A percentile compares a stretch with the other conserved stretches of the same genome.
phyloP scores from a whole-genome alignment of 2,888 invertebrate species.

The Seladonia tumulorum region DNA sequence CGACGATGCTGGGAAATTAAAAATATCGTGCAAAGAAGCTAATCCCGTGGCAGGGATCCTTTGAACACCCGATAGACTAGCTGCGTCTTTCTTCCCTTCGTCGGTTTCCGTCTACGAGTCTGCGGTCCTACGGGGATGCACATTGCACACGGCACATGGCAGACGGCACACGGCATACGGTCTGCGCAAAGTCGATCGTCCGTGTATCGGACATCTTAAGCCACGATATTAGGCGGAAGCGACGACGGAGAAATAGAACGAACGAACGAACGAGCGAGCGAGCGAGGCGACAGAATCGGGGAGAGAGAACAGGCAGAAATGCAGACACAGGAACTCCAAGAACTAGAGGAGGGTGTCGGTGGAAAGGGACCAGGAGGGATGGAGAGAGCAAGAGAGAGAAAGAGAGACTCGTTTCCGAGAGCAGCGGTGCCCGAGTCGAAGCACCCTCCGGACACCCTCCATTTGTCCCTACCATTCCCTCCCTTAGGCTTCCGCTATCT shows the following conservation, averaged over 20 bases:
- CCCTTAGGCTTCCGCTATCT: constrained; percentile 64
- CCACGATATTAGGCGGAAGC: constrained; percentile 67
- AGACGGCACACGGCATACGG: constrained; percentile 2
- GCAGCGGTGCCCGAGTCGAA: constrained; percentile 67
- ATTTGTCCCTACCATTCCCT: constrained; percentile 70
- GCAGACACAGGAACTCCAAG: constrained; percentile 35
- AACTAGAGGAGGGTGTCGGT: constrained; percentile 15
- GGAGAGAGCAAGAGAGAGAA: constrained; percentile 30
- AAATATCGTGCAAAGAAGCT: not conserved
- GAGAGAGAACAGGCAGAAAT: constrained; percentile 9
- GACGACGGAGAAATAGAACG: constrained; percentile 28
- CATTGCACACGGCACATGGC: not conserved
- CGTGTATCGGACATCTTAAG: constrained; percentile 70
- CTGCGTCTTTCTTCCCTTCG: not conserved
- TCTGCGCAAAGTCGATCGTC: constrained; percentile 51
- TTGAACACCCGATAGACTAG: not conserved
- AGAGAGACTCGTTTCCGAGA: constrained; percentile 63
- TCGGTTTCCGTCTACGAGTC: constrained; percentile 15
- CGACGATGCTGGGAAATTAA: not conserved
- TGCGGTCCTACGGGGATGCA: constrained; percentile 46
- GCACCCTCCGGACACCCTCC: constrained; percentile 72
- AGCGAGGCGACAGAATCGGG: constrained; percentile 18
- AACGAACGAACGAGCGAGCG: constrained; percentile 10
- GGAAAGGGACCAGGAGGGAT: constrained; percentile 21
- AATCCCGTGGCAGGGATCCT: not conserved